A percentile compares a stretch with the other conserved stretches of the same genome.
Conservation (phyloP, 2,113 vertebrate species). For the Megaceryle torquata region DNA sequence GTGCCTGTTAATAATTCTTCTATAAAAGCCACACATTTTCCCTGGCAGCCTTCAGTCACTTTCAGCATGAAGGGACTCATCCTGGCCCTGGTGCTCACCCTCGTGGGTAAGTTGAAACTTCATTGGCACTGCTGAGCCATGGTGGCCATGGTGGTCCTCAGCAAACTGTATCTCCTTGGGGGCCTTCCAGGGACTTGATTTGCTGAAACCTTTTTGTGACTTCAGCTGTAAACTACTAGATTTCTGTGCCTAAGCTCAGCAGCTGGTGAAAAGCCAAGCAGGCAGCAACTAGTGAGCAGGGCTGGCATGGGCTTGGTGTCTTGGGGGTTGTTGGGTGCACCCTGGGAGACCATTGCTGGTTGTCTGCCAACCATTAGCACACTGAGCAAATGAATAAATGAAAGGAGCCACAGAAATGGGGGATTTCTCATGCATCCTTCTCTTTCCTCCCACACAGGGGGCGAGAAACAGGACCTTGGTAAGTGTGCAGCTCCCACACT, state of each 20-base stretch:
- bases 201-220: not conserved
- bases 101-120: slow-evolving; percentile 53
- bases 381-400: not conserved
- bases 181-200: not conserved
- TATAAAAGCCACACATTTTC: slow-evolving; percentile 61
- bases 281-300: not conserved
- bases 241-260: not conserved
- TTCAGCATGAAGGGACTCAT: slow-evolving; percentile 80
- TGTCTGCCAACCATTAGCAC: not conserved
- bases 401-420: not conserved
- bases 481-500: not conserved
- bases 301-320: not conserved
- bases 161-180: not conserved
- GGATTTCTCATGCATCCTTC: not conserved
- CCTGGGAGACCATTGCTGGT: not conserved
- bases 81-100: slow-evolving; percentile 54
- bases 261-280: not conserved
- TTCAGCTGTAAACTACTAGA: not conserved
- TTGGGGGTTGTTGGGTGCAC: not conserved
- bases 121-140: not conserved
- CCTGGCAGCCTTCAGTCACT: not conserved
- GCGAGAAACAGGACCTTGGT: slow-evolving; percentile 45
- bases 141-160: not conserved
- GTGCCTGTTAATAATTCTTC: slow-evolving; percentile 27
- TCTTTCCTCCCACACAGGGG: slow-evolving; percentile 36